Evolutionary conservation across 2,888 invertebrate species (phyloP), one percentile per base, ranked within the genome.

Genomic region (Parasteatoda lunata): DNA sequence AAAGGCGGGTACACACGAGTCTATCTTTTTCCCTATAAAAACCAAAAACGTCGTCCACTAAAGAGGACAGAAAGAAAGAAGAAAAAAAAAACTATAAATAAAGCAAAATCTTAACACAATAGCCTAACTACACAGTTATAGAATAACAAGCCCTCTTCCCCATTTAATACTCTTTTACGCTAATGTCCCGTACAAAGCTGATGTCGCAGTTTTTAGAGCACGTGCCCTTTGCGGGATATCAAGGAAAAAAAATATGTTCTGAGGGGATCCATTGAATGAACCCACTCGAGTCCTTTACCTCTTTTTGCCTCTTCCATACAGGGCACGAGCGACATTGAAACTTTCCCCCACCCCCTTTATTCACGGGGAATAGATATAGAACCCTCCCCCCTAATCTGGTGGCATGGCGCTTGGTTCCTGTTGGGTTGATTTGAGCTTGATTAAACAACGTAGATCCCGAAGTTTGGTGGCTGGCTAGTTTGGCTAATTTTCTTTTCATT

Each of bases 121-220:
- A 51, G 71, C 11, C 49, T 70, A 82, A 77, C 77, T 65, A 76
- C 69, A 69, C 70, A 30, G 76, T n/a, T 59, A 11, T 76, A 82
- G 51, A 75, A 82, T 82, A 82, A 79, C 84, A 79, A 77, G 84
- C 75, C 79, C 84, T 75, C 84, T 81, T 54, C 66, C 68, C 68
- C 30, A 54, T 73, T 84, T 84, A 84, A 84, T 84, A 70, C 70
- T 69, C 75, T 73, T 66, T 84, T 79, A 79, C 77, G 80, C 80
- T 77, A 85, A 77, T 71, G 51, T 77, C 76, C 77, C 65, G 15
- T 30, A 30, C 70, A 71, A 30, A 77, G 85, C 80, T 80, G 85
- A 85, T 80, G 85, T 77, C 80, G 71, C 76, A 80, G 71, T 80
- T 85, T 80, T 76, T 47, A 45, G 71, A 80, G 85, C 85, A 85